Conservation (phyloP, 1,140 invertebrate species). For the Globodera ellingtonae region DNA sequence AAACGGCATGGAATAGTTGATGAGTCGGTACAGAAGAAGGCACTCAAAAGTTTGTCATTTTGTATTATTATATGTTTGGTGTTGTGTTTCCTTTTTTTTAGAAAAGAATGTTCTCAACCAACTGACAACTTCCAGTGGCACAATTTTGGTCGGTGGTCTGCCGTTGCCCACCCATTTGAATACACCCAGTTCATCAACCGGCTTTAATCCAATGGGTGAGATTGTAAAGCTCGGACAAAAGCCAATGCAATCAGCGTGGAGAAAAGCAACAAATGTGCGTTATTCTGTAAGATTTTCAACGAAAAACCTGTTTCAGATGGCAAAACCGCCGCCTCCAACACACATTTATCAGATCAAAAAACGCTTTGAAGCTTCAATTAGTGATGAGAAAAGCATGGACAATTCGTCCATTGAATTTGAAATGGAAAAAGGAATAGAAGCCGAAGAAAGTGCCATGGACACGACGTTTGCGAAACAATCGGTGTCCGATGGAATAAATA, state of each 20-base stretch:
- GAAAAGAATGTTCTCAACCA: not conserved
- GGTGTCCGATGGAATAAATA: not conserved
- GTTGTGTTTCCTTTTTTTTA: not conserved
- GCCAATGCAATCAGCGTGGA: conserved; percentile 29
- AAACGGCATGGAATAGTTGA: not conserved
- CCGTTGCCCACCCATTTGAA: conserved; percentile 25
- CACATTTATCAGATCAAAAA: conserved; percentile 17
- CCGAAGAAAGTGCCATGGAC: not conserved
- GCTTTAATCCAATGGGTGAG: conserved; percentile 25
- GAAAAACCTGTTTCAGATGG: conserved; percentile 27
- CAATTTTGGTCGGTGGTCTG: conserved; percentile 28
- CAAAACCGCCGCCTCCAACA: conserved; percentile 18
- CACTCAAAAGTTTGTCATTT: conserved; percentile 5
- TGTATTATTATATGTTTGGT: not conserved
- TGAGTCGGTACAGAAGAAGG: not conserved
- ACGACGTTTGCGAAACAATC: not conserved
- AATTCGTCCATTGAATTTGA: not conserved
- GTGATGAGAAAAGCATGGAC: not conserved
- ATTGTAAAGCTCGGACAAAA: conserved; percentile 34
- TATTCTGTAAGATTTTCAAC: not conserved
- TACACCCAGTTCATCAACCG: conserved; percentile 15
- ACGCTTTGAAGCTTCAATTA: conserved; percentile 1
- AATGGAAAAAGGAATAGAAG: not conserved
- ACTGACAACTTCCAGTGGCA: not conserved
- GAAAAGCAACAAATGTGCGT: conserved; percentile 24